Conservation (phyloP, 2,888 invertebrate species). For the Troides aeacus region DNA sequence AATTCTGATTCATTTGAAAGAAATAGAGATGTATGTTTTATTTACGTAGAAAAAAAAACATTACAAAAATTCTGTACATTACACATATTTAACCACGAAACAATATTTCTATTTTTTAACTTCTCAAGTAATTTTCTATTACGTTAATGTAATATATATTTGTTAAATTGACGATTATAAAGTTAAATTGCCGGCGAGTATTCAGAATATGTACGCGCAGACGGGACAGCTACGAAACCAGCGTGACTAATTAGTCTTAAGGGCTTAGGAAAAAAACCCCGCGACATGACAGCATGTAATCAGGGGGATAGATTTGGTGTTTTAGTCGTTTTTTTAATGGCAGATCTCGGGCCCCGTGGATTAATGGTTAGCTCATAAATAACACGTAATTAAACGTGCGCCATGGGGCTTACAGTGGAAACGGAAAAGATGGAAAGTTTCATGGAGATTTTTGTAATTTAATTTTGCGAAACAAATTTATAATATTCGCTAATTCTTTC, state of each 20-base stretch:
- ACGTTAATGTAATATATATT: neutral
- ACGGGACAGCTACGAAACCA: conserved; percentile 45
- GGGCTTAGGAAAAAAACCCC: conserved; percentile 75
- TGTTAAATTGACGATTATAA: neutral
- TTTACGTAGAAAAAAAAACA: no score
- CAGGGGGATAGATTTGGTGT: conserved; percentile 72
- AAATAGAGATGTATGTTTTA: no score
- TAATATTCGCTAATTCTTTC: neutral
- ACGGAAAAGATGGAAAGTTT: neutral
- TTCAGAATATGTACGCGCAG: conserved; percentile 33
- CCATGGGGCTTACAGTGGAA: conserved; percentile 45
- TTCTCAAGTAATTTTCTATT: neutral
- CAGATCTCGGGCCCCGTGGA: conserved; percentile 60
- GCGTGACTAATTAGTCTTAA: conserved; percentile 74
- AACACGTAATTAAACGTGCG: conserved; percentile 74
- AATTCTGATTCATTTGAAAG: no score
- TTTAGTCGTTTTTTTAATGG: conserved; percentile 53
- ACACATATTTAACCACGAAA: neutral
- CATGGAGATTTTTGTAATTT: neutral
- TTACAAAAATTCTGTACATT: neutral
- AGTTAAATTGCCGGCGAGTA: neutral
- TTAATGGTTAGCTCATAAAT: conserved; percentile 73
- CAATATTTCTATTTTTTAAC: no score
- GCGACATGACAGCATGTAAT: conserved; percentile 79
- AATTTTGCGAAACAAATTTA: neutral